Evolutionary conservation across 2,888 invertebrate species (phyloP).

Genomic region (Microchrysa polita): DNA sequence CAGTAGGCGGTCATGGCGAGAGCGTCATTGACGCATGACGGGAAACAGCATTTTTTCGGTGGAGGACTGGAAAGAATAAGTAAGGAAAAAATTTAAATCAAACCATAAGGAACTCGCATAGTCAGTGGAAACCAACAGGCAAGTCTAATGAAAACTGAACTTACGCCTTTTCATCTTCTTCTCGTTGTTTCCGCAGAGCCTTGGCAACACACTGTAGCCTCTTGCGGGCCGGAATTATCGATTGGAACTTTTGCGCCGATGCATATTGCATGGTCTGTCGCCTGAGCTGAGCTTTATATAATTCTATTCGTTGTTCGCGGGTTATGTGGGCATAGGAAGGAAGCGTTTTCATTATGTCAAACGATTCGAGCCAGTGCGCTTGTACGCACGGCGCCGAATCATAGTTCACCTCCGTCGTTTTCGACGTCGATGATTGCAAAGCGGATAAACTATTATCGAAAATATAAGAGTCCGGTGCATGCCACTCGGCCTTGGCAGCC

Average conservation of each 20-base stretch:
- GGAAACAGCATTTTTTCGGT: conserved; percentile 58
- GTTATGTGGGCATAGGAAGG: conserved; percentile 52
- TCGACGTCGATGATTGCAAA: conserved; percentile 42
- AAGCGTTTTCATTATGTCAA: conserved; percentile 52
- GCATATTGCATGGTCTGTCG: conserved; percentile 61
- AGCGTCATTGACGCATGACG: conserved; percentile 58
- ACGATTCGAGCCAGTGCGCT: conserved; percentile 58
- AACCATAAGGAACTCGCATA: too few species aligned
- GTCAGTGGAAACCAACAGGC: neutral
- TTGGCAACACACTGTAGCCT: conserved; percentile 61
- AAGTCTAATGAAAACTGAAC: conserved; percentile 46
- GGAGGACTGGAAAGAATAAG: conserved; percentile 48
- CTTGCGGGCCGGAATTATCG: conserved; percentile 57
- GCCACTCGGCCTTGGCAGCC: conserved; percentile 61
- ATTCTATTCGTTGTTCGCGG: conserved; percentile 62
- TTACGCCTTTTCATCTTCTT: conserved; percentile 56
- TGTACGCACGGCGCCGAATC: conserved; percentile 59
- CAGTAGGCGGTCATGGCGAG: conserved; percentile 76
- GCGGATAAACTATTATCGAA: conserved; percentile 62
- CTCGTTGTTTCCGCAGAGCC: conserved; percentile 58
- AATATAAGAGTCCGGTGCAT: conserved; percentile 66
- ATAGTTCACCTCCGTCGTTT: conserved; percentile 33
- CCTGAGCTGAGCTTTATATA: conserved; percentile 58
- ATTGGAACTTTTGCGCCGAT: conserved; percentile 58
- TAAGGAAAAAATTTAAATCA: neutral